phyloP scores from a whole-genome alignment of 2,888 invertebrate genomes.

The Rambutsinella grinnellia region DNA sequence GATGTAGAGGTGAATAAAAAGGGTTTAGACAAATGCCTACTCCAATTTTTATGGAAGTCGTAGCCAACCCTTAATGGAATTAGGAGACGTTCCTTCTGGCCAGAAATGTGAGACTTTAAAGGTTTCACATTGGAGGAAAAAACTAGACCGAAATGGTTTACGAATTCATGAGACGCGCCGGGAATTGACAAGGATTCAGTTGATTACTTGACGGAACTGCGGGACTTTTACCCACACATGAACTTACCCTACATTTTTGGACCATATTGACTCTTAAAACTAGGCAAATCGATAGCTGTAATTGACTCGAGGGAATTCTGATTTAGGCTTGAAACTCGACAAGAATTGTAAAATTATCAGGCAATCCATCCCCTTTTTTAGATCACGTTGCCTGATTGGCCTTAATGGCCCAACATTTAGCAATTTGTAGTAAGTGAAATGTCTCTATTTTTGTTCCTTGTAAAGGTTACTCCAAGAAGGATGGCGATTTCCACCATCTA shows the following conservation, averaged over 20 bases:
- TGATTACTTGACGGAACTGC: neutral
- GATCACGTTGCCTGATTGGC: neutral
- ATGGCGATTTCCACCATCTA: constrained; percentile 47
- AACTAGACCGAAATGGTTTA: neutral
- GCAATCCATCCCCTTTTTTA: too few relatives aligned
- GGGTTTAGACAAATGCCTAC: neutral
- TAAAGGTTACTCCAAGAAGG: constrained; percentile 55
- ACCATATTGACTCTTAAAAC: too few relatives aligned
- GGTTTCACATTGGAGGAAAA: neutral
- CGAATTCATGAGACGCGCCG: neutral
- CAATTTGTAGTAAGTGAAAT: neutral
- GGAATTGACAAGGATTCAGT: neutral
- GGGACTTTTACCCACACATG: too few relatives aligned
- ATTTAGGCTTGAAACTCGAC: neutral
- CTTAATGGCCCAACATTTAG: neutral
- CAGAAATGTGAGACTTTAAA: neutral
- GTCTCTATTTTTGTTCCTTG: neutral
- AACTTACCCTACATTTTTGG: too few relatives aligned
- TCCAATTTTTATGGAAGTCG: neutral
- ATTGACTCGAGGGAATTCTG: neutral
- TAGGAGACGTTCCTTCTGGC: too few relatives aligned
- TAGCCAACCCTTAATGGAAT: neutral
- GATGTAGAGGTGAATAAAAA: too few relatives aligned
- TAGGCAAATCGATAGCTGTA: neutral
- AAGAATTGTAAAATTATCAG: too few relatives aligned